Base-by-base conservation (phyloP, 2,797 vertebrate species). In the Momotus momota region DNA sequence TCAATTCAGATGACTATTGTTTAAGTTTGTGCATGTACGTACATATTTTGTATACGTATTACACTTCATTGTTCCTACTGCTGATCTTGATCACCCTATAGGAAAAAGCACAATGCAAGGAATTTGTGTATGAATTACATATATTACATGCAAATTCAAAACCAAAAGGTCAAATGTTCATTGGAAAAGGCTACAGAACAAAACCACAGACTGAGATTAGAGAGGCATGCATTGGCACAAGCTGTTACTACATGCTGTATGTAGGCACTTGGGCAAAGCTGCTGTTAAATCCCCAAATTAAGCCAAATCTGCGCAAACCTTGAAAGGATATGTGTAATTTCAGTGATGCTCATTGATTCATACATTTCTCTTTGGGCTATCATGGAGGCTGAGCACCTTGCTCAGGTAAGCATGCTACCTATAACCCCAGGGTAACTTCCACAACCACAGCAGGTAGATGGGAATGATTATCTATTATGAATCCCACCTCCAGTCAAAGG, bases 261-360 rank as follows among this genome's bases (percentile, higher is more conserved):
- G 6, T 20, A 35, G 31, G 10, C 9, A 70, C 21, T 26, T n/a
- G 11, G 23, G 13, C 26, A 91, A 81, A 94, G 29, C 35, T 77
- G 27, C 43, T 60, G 12, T 19, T 73, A 77, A 72, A 61, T 38
- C 25, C 31, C 6, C 13, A 84, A 70, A 52, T 12, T 12, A 61
- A 70, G 8, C 18, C 78, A 79, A 69, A 57, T 29, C 29, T 82
- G 46, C 54, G 23, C 20, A 58, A 79, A 57, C 20, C 14, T 52
- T 22, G 9, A 41, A 66, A 65, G 26, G 17, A 74, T 40, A 25
- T 26, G 14, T 15, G 3, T 75, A 0, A 27, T 49, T 82, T 54
- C 5, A 2, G 9, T 1, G 1, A 45, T 2, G 18, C 5, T 29
- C 38, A 58, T 17, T 0, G 0, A 40, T 35, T 75, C 16, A 20